A percentile compares a stretch with the other conserved stretches of the same genome.
These are phyloP conservation scores for Pseudomyrmex gracilis DNA, from an alignment of 1,140 invertebrate species.

Conservation along the genomic window DNA sequence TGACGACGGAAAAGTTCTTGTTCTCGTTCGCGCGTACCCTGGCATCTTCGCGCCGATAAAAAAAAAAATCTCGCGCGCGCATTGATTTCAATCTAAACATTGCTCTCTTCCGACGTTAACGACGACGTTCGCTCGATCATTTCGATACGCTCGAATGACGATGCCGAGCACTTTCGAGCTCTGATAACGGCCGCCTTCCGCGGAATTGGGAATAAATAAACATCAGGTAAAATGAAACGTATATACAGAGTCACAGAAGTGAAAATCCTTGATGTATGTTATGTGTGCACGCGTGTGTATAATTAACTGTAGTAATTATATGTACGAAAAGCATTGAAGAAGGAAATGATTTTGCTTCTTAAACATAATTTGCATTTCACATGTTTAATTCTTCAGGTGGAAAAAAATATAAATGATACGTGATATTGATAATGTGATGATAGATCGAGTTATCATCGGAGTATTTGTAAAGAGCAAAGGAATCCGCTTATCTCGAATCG, in stretches of 20 bases:
- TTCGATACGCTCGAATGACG: not conserved
- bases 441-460: no score
- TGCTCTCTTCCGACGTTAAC: not conserved
- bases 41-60: not conserved
- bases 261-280: not conserved
- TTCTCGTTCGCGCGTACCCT: not conserved
- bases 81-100: slow-evolving; percentile 20
- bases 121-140: not conserved
- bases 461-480: not conserved
- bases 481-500: not conserved
- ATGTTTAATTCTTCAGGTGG: not conserved
- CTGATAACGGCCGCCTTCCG: not conserved
- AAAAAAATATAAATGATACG: not conserved
- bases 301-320: slow-evolving; percentile 26
- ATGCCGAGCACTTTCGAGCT: not conserved
- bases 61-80: not conserved
- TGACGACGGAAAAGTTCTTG: slow-evolving; percentile 7
- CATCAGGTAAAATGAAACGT: not conserved
- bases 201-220: slow-evolving; percentile 12
- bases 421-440: not conserved
- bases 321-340: not conserved
- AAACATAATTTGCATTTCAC: not conserved
- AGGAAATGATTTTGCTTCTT: slow-evolving; percentile 5
- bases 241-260: not conserved
- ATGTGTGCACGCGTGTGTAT: not conserved